Base-by-base conservation (phyloP, 2,113 vertebrate species). In the Peromyscus maniculatus region DNA sequence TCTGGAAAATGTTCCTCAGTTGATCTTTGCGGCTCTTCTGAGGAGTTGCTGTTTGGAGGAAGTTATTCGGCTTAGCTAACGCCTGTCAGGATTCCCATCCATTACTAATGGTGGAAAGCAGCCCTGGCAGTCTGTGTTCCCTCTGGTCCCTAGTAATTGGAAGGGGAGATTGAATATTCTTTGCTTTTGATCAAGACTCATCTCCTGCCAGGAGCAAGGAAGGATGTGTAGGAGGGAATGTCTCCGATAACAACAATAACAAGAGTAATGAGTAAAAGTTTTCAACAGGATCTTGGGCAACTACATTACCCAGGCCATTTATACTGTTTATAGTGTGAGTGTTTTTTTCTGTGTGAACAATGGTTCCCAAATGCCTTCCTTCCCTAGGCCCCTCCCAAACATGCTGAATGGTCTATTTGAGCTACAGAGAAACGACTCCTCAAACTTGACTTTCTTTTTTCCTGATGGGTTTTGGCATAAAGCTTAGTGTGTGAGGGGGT, bases 181-280 rank as follows among this genome's bases (percentile, higher is more conserved):
- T 96, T 92, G 89, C 94, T 97, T 97, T 97, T 96, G 97, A 98
- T 97, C 94, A 75, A 93, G 97, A 96, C 87, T 52, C 82, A 91
- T 93, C 97, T 97, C 92, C 97, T 78, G 97, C 97, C 97, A 98
- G 97, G 87, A 98, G 97, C 94, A 64, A 94, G 97, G 97, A 98
- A 97, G 97, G 97, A 96, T 96, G 97, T 97, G 98, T 97, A 96
- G 97, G 98, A 97, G 97, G 96, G 94, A 90, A 87, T 96, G 97
- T 92, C 98, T 97, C 97, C 7, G 79, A 97, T 86, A 96, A 69
- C 93, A 96, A 97, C 97, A 97, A 96, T 96, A 97, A 97, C 97
- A 96, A 96, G 97, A 95, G 80, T 96, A 97, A 97, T 97, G 98
- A 98, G 97, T 96, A 97, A 97, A 97, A 97, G 96, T 96, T 97